These are phyloP conservation scores for Martes flavigula DNA, from an alignment of 2,797 vertebrate genomes.

Conservation along the genomic window DNA sequence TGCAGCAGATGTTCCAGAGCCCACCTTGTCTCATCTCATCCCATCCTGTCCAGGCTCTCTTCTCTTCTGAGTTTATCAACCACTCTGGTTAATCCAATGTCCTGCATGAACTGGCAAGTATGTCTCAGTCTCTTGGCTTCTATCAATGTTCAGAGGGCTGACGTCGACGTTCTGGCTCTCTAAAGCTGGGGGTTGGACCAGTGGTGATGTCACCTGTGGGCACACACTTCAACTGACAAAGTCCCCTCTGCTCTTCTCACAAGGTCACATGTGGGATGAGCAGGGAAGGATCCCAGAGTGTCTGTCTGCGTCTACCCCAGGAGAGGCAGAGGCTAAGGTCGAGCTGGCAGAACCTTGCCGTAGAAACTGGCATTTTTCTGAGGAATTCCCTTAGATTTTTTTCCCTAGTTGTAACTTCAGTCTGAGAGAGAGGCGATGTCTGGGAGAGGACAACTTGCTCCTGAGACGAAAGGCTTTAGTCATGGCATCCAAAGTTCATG, in stretches of 20 bases:
- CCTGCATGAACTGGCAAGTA: background rate
- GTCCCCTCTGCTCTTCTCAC: background rate
- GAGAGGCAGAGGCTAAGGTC: background rate
- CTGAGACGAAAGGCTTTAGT: background rate
- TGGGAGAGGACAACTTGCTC: background rate
- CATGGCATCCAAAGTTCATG: background rate
- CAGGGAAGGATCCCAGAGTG: background rate
- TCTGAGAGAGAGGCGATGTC: background rate
- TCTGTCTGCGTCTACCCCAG: background rate
- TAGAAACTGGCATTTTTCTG: background rate
- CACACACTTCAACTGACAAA: background rate
- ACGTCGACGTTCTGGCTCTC: background rate
- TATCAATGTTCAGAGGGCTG: background rate
- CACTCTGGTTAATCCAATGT: background rate
- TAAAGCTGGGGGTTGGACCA: background rate
- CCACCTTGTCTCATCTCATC: background rate
- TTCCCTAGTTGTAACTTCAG: background rate
- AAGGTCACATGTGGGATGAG: background rate
- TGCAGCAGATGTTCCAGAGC: background rate
- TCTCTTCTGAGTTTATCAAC: background rate
- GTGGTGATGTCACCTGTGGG: background rate
- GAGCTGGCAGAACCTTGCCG: background rate
- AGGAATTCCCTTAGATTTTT: background rate
- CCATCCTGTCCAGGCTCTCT: background rate
- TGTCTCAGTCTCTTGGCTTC: background rate